phyloP scores from a whole-genome alignment of 2,113 vertebrate genomes.

The Halcyon senegalensis region DNA sequence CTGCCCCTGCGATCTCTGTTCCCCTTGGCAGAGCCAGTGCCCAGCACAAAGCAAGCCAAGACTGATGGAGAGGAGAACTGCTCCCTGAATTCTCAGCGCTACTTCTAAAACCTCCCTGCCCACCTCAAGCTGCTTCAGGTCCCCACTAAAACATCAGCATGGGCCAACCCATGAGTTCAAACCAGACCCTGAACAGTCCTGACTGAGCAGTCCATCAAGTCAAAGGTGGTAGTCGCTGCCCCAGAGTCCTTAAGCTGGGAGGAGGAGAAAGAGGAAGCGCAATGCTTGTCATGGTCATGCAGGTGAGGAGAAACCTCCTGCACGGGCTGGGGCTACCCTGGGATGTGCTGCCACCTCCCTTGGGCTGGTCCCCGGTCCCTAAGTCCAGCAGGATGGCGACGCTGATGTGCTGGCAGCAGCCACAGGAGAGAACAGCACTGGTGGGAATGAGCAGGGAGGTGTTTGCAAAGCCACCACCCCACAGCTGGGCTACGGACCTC shows the following conservation, averaged over 20 bases:
- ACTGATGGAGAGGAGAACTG: background rate
- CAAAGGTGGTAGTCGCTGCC: background rate
- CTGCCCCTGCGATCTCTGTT: accelerated
- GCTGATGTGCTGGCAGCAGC: background rate
- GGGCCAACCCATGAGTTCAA: accelerated
- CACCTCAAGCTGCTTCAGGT: background rate
- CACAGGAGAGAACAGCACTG: background rate
- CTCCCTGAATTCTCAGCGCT: background rate
- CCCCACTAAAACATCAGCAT: background rate
- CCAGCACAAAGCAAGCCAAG: accelerated
- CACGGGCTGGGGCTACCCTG: background rate
- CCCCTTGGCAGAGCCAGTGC: background rate
- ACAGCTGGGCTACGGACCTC: background rate
- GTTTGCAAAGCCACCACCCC: background rate
- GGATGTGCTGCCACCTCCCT: accelerated
- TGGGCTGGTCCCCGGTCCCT: background rate
- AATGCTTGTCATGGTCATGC: accelerated
- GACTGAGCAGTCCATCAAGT: background rate
- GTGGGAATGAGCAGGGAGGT: background rate
- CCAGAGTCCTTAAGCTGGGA: background rate
- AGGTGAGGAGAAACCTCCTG: background rate
- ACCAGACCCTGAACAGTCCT: background rate
- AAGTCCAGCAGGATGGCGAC: background rate
- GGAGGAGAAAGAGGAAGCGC: background rate
- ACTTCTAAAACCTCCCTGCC: background rate